Evolutionary conservation across 1,140 invertebrate genomes (phyloP), one percentile per base, ranked within the genome.

Genomic region (Brachionus plicatilis): DNA sequence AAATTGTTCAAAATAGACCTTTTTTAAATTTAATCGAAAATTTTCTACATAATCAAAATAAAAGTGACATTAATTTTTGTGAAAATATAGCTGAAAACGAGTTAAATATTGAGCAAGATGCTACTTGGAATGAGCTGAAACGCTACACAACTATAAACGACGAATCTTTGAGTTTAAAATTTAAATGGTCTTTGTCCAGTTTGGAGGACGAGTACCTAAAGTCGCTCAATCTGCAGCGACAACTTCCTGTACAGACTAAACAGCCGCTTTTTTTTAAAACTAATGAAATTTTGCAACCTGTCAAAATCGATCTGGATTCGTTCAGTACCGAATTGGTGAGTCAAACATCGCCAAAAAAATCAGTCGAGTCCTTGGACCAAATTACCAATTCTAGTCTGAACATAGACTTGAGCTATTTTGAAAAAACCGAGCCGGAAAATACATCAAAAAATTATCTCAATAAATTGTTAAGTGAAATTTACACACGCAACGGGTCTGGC

Each of bases 201-300:
- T 76, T 76, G 27, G 72, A 76, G 43, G 72, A 76, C 43, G 45
- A 76, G 11, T 76, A 76, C 47, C 33, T 76, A 24, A 76, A 76
- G 24, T 76, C 72, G 9, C 27, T 76, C 3, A 50, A 76, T 50
- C 45, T 76, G 27, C 72, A 76, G 12, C 41, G 72, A 2, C 43
- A 50, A 50, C 11, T 50, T 50, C 41, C 45, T 12, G 41, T 50
- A 53, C 41, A 47, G 9, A 4, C 12, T 5, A 47, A 50, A 76
- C 9, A 76, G 27, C 72, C 43, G 1, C 14, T 27, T 27, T 76
- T 76, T 53, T 27, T 76, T 0, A 47, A 27, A 8, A 47, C 43
- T 5, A 50, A 33, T 50, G 72, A 76, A 50, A 47, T 76, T 50
- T 27, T 50, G 24, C 43, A 76, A 24, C 43, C 72, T 37, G 33